phyloP scores from a whole-genome alignment of 1,140 invertebrate genomes.

The Bombus waltoni region DNA sequence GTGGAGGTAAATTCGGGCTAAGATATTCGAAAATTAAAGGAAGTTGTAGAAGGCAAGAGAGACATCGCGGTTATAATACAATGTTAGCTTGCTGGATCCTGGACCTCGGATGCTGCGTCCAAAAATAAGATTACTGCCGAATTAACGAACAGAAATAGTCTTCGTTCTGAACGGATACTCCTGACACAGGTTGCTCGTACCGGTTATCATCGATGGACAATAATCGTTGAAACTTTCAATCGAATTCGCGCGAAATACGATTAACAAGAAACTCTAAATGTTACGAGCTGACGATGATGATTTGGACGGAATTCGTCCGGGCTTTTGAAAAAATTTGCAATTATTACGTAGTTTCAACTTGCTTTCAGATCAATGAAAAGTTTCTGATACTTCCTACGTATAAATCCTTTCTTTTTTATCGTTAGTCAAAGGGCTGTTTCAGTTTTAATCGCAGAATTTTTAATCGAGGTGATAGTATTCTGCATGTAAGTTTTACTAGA shows the following conservation, averaged over 20 bases:
- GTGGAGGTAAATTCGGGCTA: neutral
- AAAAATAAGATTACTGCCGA: slow-evolving; percentile 75
- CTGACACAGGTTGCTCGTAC: slow-evolving; percentile 58
- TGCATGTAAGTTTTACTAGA: neutral
- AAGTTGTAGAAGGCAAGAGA: neutral
- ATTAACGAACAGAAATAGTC: slow-evolving; percentile 77
- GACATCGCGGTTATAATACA: neutral
- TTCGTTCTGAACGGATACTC: slow-evolving; percentile 62
- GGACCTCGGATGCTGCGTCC: slow-evolving; percentile 71
- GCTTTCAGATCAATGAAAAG: neutral
- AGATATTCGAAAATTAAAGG: neutral
- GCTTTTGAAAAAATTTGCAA: neutral
- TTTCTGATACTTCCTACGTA: neutral
- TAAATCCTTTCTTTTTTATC: neutral
- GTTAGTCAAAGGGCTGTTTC: neutral
- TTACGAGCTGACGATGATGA: neutral
- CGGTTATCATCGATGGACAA: slow-evolving; percentile 28
- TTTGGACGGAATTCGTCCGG: neutral
- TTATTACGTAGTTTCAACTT: no score
- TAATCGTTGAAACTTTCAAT: slow-evolving; percentile 37
- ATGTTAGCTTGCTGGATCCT: slow-evolving; percentile 68
- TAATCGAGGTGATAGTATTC: neutral
- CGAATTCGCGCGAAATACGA: neutral
- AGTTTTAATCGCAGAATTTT: neutral
- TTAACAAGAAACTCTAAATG: neutral